Evolutionary conservation across 92 coral and sea anemone genomes (phyloP).

Genomic region (Porites rus): DNA sequence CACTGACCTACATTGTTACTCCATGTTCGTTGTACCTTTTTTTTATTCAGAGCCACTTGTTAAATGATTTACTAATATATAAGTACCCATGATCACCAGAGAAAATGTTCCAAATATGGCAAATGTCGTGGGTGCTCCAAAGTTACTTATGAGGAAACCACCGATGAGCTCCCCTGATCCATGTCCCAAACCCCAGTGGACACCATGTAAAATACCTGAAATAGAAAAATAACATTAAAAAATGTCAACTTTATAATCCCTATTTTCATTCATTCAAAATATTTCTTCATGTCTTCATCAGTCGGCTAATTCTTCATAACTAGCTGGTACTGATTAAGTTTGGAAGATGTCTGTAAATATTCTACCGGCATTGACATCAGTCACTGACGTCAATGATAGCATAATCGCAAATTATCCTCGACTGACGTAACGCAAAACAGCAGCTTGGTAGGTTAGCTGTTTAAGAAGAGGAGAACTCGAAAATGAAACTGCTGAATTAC

Average conservation of each 20-base stretch:
- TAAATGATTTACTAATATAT: slow-evolving; percentile 71
- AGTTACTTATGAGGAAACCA: slow-evolving; percentile 82
- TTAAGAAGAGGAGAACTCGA: too few relatives aligned
- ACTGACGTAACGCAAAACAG: too few relatives aligned
- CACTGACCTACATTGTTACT: background rate
- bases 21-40: slow-evolving; percentile 43
- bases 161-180: slow-evolving; percentile 95
- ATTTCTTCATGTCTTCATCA: too few relatives aligned
- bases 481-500: too few relatives aligned
- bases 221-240: background rate
- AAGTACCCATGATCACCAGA: slow-evolving; percentile 65
- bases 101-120: slow-evolving; percentile 80
- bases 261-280: background rate
- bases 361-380: too few relatives aligned
- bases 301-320: too few relatives aligned
- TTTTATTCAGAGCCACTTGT: slow-evolving; percentile 22
- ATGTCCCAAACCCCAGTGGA: slow-evolving; percentile 95
- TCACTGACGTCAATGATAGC: too few relatives aligned
- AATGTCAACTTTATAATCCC: background rate
- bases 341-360: too few relatives aligned
- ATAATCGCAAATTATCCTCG: too few relatives aligned
- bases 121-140: slow-evolving; percentile 85
- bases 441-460: too few relatives aligned
- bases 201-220: slow-evolving; percentile 83
- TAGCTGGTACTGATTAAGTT: too few relatives aligned